Base-by-base conservation (phyloP, 2,888 invertebrate species). In the Mactromeris polynyma region DNA sequence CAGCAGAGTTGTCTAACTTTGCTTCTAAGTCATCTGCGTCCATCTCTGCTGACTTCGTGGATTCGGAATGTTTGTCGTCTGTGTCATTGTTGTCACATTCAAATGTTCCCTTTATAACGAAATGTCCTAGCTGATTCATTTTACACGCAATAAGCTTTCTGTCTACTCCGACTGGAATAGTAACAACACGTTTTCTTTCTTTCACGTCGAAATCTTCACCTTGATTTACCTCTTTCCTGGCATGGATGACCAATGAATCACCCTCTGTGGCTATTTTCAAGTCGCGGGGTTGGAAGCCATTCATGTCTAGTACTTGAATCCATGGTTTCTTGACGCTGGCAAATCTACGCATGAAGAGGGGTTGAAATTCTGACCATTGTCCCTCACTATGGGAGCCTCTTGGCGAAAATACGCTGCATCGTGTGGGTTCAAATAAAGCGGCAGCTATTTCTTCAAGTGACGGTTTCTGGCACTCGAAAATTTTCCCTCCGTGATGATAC, bases 261-360 rank as follows among this genome's bases (percentile, higher is more conserved):
- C 42, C 83, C 0, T 38, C n/a, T 11, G 46, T 42, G 19, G 73
- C 73, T 2, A 83, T 26, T 2, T 73, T 83, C 0, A 83, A 73
- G 40, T 83, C 83, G 9, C 40, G 21, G 1, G 83, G 73, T 46
- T n/a, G 42, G 46, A 83, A 83, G 33, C 83, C 69, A 36, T 33
- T n/a, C 83, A 83, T 83, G 31, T 83, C 83, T 19, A 83, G 33
- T n/a, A 73, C 83, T 64, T 73, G 46, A 9, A 83, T 26, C 83
- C 83, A 83, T 73, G 73, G 73, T 73, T 73, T 73, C 36, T 19
- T 36, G 36, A 36, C 31, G 36, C 17, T 36, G 21, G 36, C 17
- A 46, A 46, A 46, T 64, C 26, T 26, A 64, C 26, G 58, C 58
- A 64, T 64, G 46, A 11, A 46, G 26, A n/a, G 58, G 26, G 58